phyloP scores from a whole-genome alignment of 2,888 invertebrate genomes.

The Labia minor region DNA sequence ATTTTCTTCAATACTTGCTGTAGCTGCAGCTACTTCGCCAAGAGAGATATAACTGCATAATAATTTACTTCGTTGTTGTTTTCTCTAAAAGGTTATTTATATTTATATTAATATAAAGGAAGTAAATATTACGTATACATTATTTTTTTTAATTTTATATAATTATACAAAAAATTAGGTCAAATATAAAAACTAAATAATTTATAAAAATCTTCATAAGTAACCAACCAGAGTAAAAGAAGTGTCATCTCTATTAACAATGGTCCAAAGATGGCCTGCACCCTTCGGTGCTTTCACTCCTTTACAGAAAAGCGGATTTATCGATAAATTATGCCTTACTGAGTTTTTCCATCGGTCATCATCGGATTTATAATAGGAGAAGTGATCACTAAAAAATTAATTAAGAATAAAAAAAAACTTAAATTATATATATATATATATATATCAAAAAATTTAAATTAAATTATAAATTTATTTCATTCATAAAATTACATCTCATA shows the following conservation, averaged over 20 bases:
- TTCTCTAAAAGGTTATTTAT: slow-evolving; percentile 17
- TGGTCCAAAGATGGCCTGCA: slow-evolving; percentile 81
- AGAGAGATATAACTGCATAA: slow-evolving; percentile 21
- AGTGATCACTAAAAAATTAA: slow-evolving; percentile 56
- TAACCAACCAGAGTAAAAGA: slow-evolving; percentile 50
- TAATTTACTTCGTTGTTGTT: slow-evolving; percentile 18
- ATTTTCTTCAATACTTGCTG: slow-evolving; percentile 40
- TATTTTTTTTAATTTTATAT: background rate
- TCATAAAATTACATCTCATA: background rate
- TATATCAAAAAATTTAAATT: no score
- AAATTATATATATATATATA: no score
- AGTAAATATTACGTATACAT: no score
- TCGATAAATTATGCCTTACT: slow-evolving; percentile 79
- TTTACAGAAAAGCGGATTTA: slow-evolving; percentile 83
- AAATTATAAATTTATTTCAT: background rate
- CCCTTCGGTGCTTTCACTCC: slow-evolving; percentile 77
- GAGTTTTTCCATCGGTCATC: slow-evolving; percentile 92
- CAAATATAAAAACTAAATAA: no score
- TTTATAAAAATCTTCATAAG: slow-evolving; percentile 30
- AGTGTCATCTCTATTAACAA: slow-evolving; percentile 35
- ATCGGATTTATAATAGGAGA: slow-evolving; percentile 78
- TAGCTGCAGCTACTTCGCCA: slow-evolving; percentile 44
- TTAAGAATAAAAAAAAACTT: slow-evolving; percentile 18
- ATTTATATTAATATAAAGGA: no score
- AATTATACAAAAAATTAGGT: no score